Conservation (phyloP, 2,888 invertebrate species). For the Meteorus cinctellus region DNA sequence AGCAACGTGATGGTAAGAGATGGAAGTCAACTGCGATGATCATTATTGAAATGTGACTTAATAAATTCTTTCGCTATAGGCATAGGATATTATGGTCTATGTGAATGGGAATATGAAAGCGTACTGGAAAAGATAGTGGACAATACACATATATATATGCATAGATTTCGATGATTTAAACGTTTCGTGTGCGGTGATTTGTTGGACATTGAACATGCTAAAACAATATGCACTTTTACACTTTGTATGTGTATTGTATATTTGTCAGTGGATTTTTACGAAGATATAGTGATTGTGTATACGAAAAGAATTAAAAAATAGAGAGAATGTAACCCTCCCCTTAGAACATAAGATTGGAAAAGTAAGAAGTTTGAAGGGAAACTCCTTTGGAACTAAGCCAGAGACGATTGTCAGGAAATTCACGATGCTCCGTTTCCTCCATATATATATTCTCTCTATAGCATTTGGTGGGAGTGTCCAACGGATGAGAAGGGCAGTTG, state of each 20-base stretch:
- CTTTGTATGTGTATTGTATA: neutral
- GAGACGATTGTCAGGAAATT: conserved; percentile 66
- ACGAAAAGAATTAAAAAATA: conserved; percentile 30
- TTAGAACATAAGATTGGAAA: conserved; percentile 54
- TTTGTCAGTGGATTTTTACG: conserved; percentile 1
- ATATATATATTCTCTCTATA: conserved; percentile 15
- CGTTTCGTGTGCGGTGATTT: neutral
- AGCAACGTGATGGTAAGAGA: no score
- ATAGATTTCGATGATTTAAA: neutral
- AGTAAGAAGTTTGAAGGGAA: conserved; percentile 56
- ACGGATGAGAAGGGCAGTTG: conserved; percentile 21
- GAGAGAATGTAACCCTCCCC: conserved; percentile 34
- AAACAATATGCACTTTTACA: neutral
- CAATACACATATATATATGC: neutral
- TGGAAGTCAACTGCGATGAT: no score
- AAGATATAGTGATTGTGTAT: neutral
- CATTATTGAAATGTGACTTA: neutral
- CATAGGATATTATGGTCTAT: neutral
- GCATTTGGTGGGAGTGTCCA: conserved; percentile 28
- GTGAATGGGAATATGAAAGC: neutral
- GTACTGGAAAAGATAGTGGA: neutral
- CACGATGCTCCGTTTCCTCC: conserved; percentile 55
- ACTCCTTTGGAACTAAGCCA: conserved; percentile 66
- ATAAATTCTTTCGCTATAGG: neutral
- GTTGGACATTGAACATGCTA: neutral